Base-by-base conservation (phyloP, 2,888 invertebrate species). In the Aethes cnicana region DNA sequence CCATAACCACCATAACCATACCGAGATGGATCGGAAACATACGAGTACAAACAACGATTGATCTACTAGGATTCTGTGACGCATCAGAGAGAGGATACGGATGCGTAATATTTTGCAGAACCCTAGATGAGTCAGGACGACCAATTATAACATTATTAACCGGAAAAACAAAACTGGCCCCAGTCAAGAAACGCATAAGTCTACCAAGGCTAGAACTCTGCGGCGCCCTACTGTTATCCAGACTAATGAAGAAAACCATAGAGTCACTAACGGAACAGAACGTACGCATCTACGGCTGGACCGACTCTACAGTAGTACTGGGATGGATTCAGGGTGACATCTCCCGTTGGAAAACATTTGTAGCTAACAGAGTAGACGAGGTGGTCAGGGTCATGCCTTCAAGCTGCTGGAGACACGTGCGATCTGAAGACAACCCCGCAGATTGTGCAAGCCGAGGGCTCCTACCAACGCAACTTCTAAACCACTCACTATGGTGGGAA, bases 251-350 rank as follows among this genome's bases (percentile, higher is more conserved):
- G 18, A 33, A 33, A 9, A n/a, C 17, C 17, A 35, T 20, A 20
- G 35, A 35, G 3, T 9, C 33, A 9, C 2, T 33, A 33, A 33
- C n/a, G 4, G 4, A 6, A 3, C 16, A 33, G 33, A 47, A 3
- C 42, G 47, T 11, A 21, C 53, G 25, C 3, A 47, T 28, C 4
- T 55, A 47, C 25, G 56, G 56, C 3, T 62, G 60, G 59, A 30
- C 23, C 3, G 62, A 62, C 36, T 61, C 61, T 0, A 57, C 36
- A 26, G 57, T 50, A 3, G 59, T 56, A 6, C 32, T 62, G 8
- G 57, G 50, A 16, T 61, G 63, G 60, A 20, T 63, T 8, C 30
- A 56, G 9, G 58, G 59, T 3, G 54, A 54, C 3, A 47, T 55
- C 2, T 23, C 20, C 3, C 46, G 54, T 5, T 60, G 58, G 62